phyloP scores from a whole-genome alignment of 2,888 invertebrate species.

The Hirudinaria manillensis region DNA sequence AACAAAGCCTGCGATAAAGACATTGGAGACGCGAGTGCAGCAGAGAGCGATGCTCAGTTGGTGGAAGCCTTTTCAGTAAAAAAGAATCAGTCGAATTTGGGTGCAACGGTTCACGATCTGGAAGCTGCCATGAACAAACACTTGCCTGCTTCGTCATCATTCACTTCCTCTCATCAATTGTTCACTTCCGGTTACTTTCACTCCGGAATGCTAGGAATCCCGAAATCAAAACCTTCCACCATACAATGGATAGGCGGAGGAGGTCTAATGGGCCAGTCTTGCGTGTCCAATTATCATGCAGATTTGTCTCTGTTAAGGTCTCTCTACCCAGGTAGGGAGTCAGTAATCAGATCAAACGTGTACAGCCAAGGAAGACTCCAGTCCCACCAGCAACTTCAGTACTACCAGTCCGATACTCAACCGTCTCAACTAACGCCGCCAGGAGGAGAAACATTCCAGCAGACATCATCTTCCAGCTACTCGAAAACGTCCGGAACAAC shows the following conservation, averaged over 20 bases:
- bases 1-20: conserved; percentile 16
- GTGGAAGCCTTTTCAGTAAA: background rate
- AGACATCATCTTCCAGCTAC: conserved; percentile 29
- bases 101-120: conserved; percentile 72
- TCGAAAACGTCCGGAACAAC: conserved; percentile 3
- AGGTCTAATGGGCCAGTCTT: conserved; percentile 11
- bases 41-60: conserved; percentile 4
- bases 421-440: conserved; percentile 82
- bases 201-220: conserved; percentile 23
- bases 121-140: conserved; percentile 96
- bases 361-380: conserved; percentile 43
- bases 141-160: conserved; percentile 55
- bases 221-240: conserved; percentile 43
- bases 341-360: conserved; percentile 73
- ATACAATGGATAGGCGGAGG: conserved; percentile 81
- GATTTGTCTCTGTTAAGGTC: conserved; percentile 70
- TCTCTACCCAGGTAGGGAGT: conserved; percentile 85
- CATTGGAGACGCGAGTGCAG: background rate
- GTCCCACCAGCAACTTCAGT: conserved; percentile 32
- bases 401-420: conserved; percentile 44
- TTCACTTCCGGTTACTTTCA: conserved; percentile 30
- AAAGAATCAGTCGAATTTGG: conserved; percentile 11
- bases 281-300: conserved; percentile 5
- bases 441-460: conserved; percentile 59
- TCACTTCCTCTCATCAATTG: conserved; percentile 15